Evolutionary conservation across 2,113 vertebrate genomes (phyloP), one percentile per base, ranked within the genome.

Genomic region (Pseudorectes ferrugineus): DNA sequence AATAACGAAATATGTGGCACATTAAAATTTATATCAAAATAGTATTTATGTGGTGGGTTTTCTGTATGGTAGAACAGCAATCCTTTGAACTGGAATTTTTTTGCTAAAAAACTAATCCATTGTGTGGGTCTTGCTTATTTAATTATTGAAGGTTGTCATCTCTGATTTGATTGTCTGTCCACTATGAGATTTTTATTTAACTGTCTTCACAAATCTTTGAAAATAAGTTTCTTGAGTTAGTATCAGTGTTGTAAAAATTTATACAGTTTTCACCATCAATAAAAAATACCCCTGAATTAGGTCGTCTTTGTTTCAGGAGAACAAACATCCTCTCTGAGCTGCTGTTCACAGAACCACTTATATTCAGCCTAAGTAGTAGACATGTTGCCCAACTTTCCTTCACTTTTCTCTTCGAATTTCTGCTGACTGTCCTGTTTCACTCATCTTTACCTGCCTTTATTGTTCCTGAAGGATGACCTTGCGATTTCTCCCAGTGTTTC

Each of bases 21-120:
- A 88, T 88, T 61, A 80, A 95, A 93, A 90, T 95, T 74, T 92
- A 25, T 91, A 88, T 70, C 20, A 76, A 84, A 88, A 5, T 19
- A 17, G 12, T 75, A 58, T 86, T 85, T 70, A 4, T 59, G 8
- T 70, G 42, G 18, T 83, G 55, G n/a, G 6, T 55, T 70, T 89
- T 70, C 42, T 42, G 8, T 61, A 24, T 71, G 73, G 14, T 12
- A 36, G 36, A 80, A 48, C 24, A 81, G 2, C 25, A 75, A 26
- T 73, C 19, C 2, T 29, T 80, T 59, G 19, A 73, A 86, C 9
- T 26, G 20, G 25, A 68, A 58, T 79, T 72, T 75, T 42, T 82
- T 35, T 61, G 22, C 2, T 52, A 20, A 48, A 63, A 15, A 78
- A 40, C 15, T 73, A 45, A 68, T 65, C 8, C 11, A 12, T 58